Evolutionary conservation across 1,140 invertebrate species (phyloP), one percentile per base, ranked within the genome.

Genomic region (Euschistus heros): DNA sequence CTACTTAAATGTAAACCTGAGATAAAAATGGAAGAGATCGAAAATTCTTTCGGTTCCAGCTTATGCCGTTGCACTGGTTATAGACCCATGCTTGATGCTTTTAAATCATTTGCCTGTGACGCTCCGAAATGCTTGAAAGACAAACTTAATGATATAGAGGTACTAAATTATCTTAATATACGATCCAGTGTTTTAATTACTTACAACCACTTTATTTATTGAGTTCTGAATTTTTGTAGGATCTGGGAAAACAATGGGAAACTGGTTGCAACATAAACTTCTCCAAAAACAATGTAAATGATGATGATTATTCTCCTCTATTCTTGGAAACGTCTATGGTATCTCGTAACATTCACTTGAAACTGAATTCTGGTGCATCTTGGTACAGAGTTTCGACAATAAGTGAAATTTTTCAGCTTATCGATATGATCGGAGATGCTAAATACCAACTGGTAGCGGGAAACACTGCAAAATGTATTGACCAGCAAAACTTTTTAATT

Each of bases 31-130:
- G 74, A 79, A 24, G 80, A 88, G 69, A 78, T 90, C 13, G 87
- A 91, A 72, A 84, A 89, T 71, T 82, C 84, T 0, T 86, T 90
- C 71, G 86, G 85, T 2, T 83, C 90, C 59, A 92, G 92, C 71
- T 82, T 93, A 18, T 93, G 91, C 67, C 80, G 91, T 57, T 93
- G 91, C 73, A 94, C 91, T 0, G 91, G 91, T 1, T 94, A 92
- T 70, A 77, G 91, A 65, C 84, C 91, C 2, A 93, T 93, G 70
- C 76, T 91, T 42, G 87, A 91, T 67, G 81, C 88, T 27, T 91
- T 91, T 72, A 91, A 91, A 74, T 82, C 85, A 1, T 84, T 88
- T 66, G 83, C 84, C 0, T 73, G 69, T 0, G 85, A 89, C 70
- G 81, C 82, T 1, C 71, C 74, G 24, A 71, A 75, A 0, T 67